Conservation (phyloP, 2,888 invertebrate genomes). For the Muschampia plurimacula region DNA sequence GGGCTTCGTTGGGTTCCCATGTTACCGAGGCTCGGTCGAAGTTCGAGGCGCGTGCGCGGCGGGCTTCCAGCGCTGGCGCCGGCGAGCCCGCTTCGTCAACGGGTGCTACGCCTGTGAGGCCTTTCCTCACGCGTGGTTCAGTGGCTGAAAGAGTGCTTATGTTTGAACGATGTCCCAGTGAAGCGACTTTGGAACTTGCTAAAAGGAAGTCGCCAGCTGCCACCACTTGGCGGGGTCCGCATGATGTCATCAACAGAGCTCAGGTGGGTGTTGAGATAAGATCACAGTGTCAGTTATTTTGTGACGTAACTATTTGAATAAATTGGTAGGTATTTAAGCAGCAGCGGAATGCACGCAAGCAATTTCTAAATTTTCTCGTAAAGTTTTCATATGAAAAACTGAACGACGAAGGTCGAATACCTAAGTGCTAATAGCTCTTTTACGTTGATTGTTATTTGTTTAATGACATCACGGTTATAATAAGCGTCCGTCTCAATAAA, state of each 20-base stretch:
- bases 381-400: background rate
- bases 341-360: background rate
- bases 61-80: slow-evolving; percentile 77
- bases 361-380: background rate
- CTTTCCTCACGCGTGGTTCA: slow-evolving; percentile 94
- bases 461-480: background rate
- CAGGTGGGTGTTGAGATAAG: slow-evolving; percentile 64
- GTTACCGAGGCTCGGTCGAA: slow-evolving; percentile 82
- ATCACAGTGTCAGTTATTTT: background rate
- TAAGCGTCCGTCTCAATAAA: background rate
- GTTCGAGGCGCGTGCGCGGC: slow-evolving; percentile 80
- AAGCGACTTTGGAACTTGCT: slow-evolving; percentile 87
- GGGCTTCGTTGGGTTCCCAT: slow-evolving; percentile 79
- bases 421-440: background rate
- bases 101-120: slow-evolving; percentile 88
- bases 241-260: slow-evolving; percentile 84
- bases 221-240: slow-evolving; percentile 84
- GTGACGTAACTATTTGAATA: background rate
- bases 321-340: background rate
- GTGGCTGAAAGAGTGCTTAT: slow-evolving; percentile 96
- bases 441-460: background rate
- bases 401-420: background rate
- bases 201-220: slow-evolving; percentile 87
- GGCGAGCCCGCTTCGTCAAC: slow-evolving; percentile 60
- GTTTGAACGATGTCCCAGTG: slow-evolving; percentile 96